A percentile compares a stretch with the other conserved stretches of the same genome.
These are phyloP conservation scores for Megalops cyprinoides DNA, from an alignment of 2,797 vertebrate species.

Conservation along the genomic window DNA sequence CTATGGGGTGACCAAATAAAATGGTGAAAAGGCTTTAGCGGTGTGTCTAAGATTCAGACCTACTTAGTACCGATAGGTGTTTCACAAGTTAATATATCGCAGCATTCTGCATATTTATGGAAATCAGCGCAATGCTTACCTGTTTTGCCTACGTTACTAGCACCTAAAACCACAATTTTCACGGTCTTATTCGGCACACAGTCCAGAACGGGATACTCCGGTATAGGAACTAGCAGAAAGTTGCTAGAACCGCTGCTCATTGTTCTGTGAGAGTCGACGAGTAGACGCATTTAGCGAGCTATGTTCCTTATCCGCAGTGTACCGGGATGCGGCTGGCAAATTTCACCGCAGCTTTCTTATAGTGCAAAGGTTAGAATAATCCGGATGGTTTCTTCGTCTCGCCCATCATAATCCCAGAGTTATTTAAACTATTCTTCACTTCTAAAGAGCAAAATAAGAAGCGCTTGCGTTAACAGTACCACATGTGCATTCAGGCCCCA, in stretches of 20 bases:
- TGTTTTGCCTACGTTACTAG: conserved; percentile 89
- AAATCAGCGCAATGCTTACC: conserved; percentile 63
- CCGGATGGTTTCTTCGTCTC: conserved; percentile 26
- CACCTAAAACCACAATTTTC: conserved; percentile 90
- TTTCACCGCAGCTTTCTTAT: conserved; percentile 1
- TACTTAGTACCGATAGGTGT: neutral
- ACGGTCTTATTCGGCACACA: conserved; percentile 85
- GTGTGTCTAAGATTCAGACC: too few relatives aligned
- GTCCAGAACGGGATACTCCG: conserved; percentile 83
- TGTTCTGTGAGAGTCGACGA: conserved; percentile 67
- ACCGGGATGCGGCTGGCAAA: conserved; percentile 26
- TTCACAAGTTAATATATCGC: neutral
- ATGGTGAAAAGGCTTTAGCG: too few relatives aligned
- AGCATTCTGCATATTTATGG: neutral
- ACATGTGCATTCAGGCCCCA: neutral
- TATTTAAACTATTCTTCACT: conserved; percentile 19
- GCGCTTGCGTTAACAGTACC: conserved; percentile 11
- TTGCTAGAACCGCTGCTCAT: conserved; percentile 86
- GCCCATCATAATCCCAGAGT: conserved; percentile 27
- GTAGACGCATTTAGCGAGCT: conserved; percentile 71
- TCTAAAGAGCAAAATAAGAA: conserved; percentile 13
- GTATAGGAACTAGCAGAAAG: conserved; percentile 90
- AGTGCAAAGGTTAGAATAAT: conserved; percentile 20
- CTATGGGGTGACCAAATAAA: neutral
- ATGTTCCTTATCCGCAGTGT: conserved; percentile 35